Base-by-base conservation (phyloP, 2,888 invertebrate genomes). In the Drosophila kanekoi region DNA sequence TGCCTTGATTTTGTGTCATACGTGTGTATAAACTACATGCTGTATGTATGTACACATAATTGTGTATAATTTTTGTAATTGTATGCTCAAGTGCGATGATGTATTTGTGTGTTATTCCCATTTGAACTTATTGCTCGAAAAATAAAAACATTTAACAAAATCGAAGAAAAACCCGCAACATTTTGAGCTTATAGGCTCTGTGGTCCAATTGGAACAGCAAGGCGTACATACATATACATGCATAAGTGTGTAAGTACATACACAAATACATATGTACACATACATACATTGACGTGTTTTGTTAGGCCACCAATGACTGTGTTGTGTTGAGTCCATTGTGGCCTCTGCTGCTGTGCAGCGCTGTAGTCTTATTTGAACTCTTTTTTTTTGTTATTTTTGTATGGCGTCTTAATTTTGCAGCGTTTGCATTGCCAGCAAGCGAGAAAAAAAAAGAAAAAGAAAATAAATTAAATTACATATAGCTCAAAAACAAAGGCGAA, bases 1-100 rank as follows among this genome's bases (percentile, higher is more conserved):
- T 77, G 72, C 79, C 79, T 79, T 81, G 72, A 67, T 75, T 78
- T 81, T 74, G 69, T 74, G 64, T 59, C 72, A 74, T 73, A 57
- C 77, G 67, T 72, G 73, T 79, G 61, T 61, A 73, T 67, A 52
- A 75, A 64, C 63, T 59, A 68, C 48, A 72, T 48, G 64, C 33
- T 23, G 8, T 59, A 59, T 54, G 28, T 52, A 49, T 47, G 33
- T 40, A 57, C 35, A 60, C 54, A 70, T 60, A 73, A 69, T 59
- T 70, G 58, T 73, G 58, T 59, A 61, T 54, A 68, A 68, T 41
- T 60, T 44, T 16, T 45, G 44, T 52, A 35, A 35, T 23, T 62
- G 47, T 57, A 35, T 57, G 41, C 58, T 38, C 38, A 32, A 59
- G 52, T 75, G 56, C 47, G 5, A 43, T 56, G 5, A 40, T 56